Conservation (phyloP, 2,888 invertebrate species). For the Eudasyphora cyanicolor region DNA sequence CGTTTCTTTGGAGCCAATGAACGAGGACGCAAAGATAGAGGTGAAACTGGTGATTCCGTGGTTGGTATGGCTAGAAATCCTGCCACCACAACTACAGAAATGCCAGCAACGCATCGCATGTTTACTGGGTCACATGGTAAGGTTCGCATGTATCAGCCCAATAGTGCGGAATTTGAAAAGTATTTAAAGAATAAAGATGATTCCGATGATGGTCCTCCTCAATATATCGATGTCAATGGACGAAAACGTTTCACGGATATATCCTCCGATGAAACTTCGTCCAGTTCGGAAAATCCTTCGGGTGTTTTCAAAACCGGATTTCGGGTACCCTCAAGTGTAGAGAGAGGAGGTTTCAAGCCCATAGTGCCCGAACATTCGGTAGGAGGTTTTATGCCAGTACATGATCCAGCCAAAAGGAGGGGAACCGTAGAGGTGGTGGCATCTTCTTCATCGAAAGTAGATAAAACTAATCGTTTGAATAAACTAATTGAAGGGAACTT, state of each 20-base stretch:
- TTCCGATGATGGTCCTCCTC: conserved; percentile 33
- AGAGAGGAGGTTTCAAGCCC: conserved; percentile 89
- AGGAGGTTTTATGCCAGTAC: conserved; percentile 88
- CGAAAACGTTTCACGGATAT: conserved; percentile 69
- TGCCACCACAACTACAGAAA: conserved; percentile 40
- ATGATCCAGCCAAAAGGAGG: conserved; percentile 75
- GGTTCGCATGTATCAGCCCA: conserved; percentile 78
- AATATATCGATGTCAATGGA: conserved; percentile 69
- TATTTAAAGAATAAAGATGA: conserved; percentile 73
- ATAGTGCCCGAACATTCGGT: conserved; percentile 84
- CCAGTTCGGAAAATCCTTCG: conserved; percentile 73
- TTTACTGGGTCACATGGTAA: conserved; percentile 72
- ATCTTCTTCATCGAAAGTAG: conserved; percentile 51
- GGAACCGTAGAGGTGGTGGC: conserved; percentile 72
- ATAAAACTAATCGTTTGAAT: conserved; percentile 40
- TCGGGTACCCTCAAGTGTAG: conserved; percentile 81
- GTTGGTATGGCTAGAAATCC: neutral
- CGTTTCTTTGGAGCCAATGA: conserved; percentile 82
- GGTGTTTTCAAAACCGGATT: conserved; percentile 77
- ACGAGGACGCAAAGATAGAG: conserved; percentile 76
- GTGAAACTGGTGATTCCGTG: conserved; percentile 65
- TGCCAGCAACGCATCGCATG: conserved; percentile 76
- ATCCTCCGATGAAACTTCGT: conserved; percentile 73
- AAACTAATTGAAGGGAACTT: conserved; percentile 4
- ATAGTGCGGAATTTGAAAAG: conserved; percentile 78